These are phyloP conservation scores for Protomyctophum bolini DNA, from an alignment of 2,113 vertebrate genomes.

Conservation along the genomic window DNA sequence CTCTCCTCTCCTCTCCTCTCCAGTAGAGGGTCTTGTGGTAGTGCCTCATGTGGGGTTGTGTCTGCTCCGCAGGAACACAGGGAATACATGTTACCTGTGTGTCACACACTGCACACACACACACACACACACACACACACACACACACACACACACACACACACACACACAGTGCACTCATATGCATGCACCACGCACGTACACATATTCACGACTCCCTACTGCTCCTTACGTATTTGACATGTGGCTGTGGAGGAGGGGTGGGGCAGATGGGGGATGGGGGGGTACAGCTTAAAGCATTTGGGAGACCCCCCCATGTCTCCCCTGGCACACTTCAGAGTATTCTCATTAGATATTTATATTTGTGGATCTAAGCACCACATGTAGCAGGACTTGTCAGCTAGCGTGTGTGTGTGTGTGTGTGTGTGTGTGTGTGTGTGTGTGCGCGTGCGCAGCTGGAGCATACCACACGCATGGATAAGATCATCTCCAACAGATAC, in stretches of 20 bases:
- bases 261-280: not conserved
- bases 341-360: conserved; percentile 61
- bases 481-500: too few species aligned
- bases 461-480: too few species aligned
- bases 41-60: conserved; percentile 18
- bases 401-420: conserved; percentile 2
- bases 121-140: too few species aligned
- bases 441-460: not conserved
- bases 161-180: conserved; percentile 1
- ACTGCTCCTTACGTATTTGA: conserved; percentile 44
- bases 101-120: too few species aligned
- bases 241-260: conserved; percentile 37
- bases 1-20: conserved; percentile 1
- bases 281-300: conserved; percentile 16
- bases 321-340: conserved; percentile 41
- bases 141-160: not conserved
- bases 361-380: conserved; percentile 49
- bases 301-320: conserved; percentile 14
- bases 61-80: not conserved
- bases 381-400: conserved; percentile 40
- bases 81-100: conserved; percentile 15
- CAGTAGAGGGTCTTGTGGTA: too few species aligned
- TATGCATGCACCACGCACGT: too few species aligned
- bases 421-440: conserved; percentile 4
- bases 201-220: conserved; percentile 3